Evolutionary conservation across 2,797 vertebrate species (phyloP), one percentile per base, ranked within the genome.

Genomic region (Lindbergichthys nudifrons): DNA sequence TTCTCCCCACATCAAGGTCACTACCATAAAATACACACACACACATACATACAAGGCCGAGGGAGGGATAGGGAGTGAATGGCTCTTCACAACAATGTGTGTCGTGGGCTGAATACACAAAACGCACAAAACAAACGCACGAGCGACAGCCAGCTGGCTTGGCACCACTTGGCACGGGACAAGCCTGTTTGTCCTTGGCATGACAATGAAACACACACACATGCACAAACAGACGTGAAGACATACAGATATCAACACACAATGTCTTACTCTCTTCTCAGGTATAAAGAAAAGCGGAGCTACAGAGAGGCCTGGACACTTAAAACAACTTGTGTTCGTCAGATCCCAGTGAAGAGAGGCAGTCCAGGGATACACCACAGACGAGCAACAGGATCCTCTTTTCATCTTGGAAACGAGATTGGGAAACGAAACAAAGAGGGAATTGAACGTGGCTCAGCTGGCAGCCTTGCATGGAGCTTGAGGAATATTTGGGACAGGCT

Each of bases 61-160:
- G 63, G 66, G 80, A 76, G 70, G 47, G 58, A 36, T 7, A 36
- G 8, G 32, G 32, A 80, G 74, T 82, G 75, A 91, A 91, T 82
- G 86, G 81, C 82, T 88, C 78, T 81, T 89, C 70, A 87, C 83
- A 89, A 92, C 87, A 88, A 85, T 87, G 84, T 74, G 81, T 82
- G 82, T 81, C 74, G 84, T 80, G 83, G 77, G 70, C 80, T 91
- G 91, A 91, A 92, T 92, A 82, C 86, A 87, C 84, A 93, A 81
- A 74, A 66, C 47, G 84, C 78, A 74, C 87, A 80, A 90, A 90
- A 94, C 91, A 94, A 93, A 92, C 89, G 85, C 81, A 76, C 73
- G 74, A 89, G 80, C 80, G 77, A 75, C 87, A 89, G 94, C 94
- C 93, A 95, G 91, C 92, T 95, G 93, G 94, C 92, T 83, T 87